Evolutionary conservation across 2,113 vertebrate genomes (phyloP).

Genomic region (Ceratotherium simum): DNA sequence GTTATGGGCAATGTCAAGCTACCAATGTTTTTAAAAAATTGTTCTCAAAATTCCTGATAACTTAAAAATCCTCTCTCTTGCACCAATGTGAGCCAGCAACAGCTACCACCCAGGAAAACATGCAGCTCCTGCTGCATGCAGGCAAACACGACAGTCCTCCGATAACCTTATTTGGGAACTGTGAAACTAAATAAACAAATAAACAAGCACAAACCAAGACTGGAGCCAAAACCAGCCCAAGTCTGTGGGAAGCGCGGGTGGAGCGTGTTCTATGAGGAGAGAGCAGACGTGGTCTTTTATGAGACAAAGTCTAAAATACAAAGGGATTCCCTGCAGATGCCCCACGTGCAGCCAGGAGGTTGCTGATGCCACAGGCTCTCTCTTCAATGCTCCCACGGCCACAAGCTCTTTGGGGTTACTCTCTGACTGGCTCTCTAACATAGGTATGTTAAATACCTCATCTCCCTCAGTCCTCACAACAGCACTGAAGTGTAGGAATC

Average conservation of each 20-base stretch:
- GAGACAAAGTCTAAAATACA: not conserved
- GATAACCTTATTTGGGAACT: not conserved
- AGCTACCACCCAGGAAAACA: not conserved
- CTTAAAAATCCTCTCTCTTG: not conserved
- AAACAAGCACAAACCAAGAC: not conserved
- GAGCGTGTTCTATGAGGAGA: not conserved
- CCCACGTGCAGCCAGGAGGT: fast-evolving
- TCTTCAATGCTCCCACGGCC: not conserved
- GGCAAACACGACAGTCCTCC: not conserved
- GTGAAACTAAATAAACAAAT: not conserved
- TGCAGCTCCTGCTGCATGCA: not conserved
- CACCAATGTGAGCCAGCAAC: not conserved
- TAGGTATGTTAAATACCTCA: not conserved
- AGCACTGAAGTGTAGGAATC: not conserved
- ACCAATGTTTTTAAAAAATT: not conserved
- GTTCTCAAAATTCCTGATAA: not conserved
- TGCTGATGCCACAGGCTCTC: fast-evolving
- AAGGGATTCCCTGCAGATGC: not conserved
- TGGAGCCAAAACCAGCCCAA: fast-evolving
- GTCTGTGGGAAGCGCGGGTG: fast-evolving
- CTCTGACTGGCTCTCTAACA: not conserved
- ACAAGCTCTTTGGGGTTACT: not conserved
- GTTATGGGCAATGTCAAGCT: not conserved
- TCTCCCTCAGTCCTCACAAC: not conserved
- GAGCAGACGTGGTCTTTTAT: too few relatives aligned